Evolutionary conservation across 2,113 vertebrate species (phyloP).

Genomic region (Aegithalos caudatus): DNA sequence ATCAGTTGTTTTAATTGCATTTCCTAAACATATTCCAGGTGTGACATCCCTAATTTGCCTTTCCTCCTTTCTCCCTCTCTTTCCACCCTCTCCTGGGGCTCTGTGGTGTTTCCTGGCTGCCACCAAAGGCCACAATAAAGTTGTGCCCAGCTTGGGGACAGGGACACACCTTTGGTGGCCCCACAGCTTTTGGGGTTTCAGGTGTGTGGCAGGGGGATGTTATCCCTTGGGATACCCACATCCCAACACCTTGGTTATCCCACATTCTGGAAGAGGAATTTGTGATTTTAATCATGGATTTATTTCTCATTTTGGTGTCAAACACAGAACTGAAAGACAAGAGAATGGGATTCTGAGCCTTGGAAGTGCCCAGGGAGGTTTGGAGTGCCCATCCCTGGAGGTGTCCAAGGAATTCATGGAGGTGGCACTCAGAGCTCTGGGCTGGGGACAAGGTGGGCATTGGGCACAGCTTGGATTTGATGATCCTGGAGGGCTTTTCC

Average conservation of each 20-base stretch:
- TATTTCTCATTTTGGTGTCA: background rate
- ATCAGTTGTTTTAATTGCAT: background rate
- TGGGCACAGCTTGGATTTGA: background rate
- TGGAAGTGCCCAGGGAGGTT: background rate
- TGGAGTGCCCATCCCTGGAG: background rate
- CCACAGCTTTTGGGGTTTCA: background rate
- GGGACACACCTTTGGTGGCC: background rate
- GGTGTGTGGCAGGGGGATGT: background rate
- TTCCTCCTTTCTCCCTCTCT: background rate
- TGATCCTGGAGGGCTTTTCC: background rate
- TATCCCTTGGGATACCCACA: background rate
- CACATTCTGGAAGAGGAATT: background rate
- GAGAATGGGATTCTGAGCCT: background rate
- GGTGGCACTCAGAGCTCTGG: background rate
- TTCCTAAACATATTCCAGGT: slow-evolving; percentile 30
- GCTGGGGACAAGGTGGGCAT: background rate
- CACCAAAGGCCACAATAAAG: background rate
- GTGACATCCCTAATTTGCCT: background rate
- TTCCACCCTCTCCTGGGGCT: background rate
- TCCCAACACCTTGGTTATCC: background rate
- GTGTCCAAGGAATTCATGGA: background rate
- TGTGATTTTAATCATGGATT: background rate
- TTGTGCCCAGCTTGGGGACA: background rate
- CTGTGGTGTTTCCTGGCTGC: background rate
- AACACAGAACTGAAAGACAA: background rate